A percentile compares a stretch with the other conserved stretches of the same genome.
These are phyloP conservation scores for Epizoanthus illoricatus DNA, from an alignment of 92 coral and sea anemone genomes.

Conservation along the genomic window DNA sequence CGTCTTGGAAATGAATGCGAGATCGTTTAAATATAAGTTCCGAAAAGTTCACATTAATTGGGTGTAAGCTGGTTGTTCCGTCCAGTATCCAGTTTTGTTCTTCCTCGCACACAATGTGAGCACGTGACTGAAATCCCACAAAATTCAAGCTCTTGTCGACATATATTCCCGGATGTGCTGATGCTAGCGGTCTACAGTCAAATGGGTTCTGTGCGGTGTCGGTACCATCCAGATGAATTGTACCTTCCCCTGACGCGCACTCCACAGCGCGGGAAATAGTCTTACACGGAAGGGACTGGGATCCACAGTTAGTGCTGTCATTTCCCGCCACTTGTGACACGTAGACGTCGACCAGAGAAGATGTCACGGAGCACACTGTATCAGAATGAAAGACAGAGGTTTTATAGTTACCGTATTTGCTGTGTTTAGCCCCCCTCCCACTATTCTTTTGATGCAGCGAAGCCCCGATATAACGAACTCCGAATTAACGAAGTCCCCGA, in stretches of 20 bases:
- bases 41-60: constrained; percentile 21
- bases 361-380: background rate
- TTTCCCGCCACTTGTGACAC: constrained; percentile 40
- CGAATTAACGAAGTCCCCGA: too few relatives aligned
- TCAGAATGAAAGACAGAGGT: too few relatives aligned
- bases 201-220: constrained; percentile 36
- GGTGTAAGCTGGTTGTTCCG: constrained; percentile 4
- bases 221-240: constrained; percentile 46
- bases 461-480: too few relatives aligned
- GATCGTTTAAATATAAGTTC: constrained; percentile 38
- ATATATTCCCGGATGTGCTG: constrained; percentile 37
- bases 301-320: constrained; percentile 32
- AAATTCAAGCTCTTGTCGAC: constrained; percentile 37
- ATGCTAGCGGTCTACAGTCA: constrained; percentile 29
- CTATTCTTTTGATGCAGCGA: too few relatives aligned
- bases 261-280: constrained; percentile 37
- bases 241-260: constrained; percentile 7
- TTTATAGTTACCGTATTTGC: too few relatives aligned
- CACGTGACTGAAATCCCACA: constrained; percentile 41
- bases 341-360: background rate
- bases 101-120: constrained; percentile 31
- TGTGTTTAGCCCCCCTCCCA: too few relatives aligned
- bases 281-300: constrained; percentile 41
- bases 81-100: constrained; percentile 36
- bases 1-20: constrained; percentile 41